Base-by-base conservation (phyloP, 2,113 vertebrate genomes). In the Poeciliopsis retropinna region DNA sequence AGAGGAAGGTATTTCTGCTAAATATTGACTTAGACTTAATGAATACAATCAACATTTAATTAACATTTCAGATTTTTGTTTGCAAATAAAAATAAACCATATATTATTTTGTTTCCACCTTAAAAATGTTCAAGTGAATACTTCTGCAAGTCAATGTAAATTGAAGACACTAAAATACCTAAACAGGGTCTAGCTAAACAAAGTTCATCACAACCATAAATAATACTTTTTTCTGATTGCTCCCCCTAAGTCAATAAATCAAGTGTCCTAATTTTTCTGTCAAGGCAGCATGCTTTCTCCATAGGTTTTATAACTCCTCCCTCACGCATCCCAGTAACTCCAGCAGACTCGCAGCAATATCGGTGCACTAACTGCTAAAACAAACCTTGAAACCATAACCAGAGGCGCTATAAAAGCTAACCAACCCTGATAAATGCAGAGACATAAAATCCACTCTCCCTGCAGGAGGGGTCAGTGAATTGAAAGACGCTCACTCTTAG, bases 381-480 rank as follows among this genome's bases (percentile, higher is more conserved):
- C 73, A 70, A 87, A 88, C 81, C 80, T 84, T 82, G 78, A 80
- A 85, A 78, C 75, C 84, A 78, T 87, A 92, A 87, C 82, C 65
- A 3, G 84, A 80, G 90, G 73, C 34, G 73, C 81, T 64, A 67
- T 89, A 85, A 90, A 90, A 90, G 57, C 85, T 82, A 88, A 89
- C 81, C 78, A 74, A 64, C 87, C 82, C 89, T 89, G 88, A 90
- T 91, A 79, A 91, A 92, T 82, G 86, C 80, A 1, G 70, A 70
- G 80, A 83, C 88, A 91, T 89, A 88, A 91, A 91, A 87, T 82
- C 81, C 80, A 63, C 83, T 85, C 75, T 88, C 84, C 62, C 81
- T 67, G 71, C 86, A 79, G 84, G 81, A 79, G 60, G 75, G 87
- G 66, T 72, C 69, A n/a, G 65, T 78, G 82, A 83, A 78, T 82